Evolutionary conservation across 2,113 vertebrate species (phyloP), one percentile per base, ranked within the genome.

Genomic region (Smithornis capensis): DNA sequence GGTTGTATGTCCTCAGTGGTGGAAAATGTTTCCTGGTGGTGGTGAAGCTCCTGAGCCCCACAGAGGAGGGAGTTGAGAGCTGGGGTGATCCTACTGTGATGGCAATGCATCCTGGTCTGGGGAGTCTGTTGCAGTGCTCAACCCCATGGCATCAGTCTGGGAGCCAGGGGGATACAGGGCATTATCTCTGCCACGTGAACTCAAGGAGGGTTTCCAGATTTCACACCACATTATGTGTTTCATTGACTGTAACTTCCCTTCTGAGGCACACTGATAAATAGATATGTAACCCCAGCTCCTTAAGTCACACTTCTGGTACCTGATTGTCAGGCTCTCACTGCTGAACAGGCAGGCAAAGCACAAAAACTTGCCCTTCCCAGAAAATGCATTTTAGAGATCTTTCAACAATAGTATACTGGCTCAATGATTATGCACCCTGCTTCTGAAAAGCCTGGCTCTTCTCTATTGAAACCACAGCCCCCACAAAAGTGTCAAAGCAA

Each of bases 401-500:
- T 85, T 86, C 62, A 87, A 57, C 24, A 35, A 29, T 21, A 25
- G 42, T 27, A 6, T n/a, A 44, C 81, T 49, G 4, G 10, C 81
- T 91, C 87, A 55, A 33, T 6, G 88, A 44, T 73, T 56, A 37
- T 86, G 63, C 83, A 63, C 77, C 42, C 77, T 29, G 90, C 40
- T n/a, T 89, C 68, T 92, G 97, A 96, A 95, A 85, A 91, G 77
- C 75, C 88, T 86, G n/a, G 33, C 71, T 95, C 85, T 87, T 95
- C 76, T 87, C 93, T 68, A 81, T 82, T 90, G 93, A 96, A 97
- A 95, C 73, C 95, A 92, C 88, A 87, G 60, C 89, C 89, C 91
- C 83, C 70, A 49, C 68, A 27, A 79, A 94, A 95, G 96, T 96
- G 74, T 93, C 89, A 83, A 92, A 97, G 96, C 97, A 95, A 90